These are phyloP conservation scores for Globia sparganii DNA, from an alignment of 2,888 invertebrate genomes.

Conservation along the genomic window DNA sequence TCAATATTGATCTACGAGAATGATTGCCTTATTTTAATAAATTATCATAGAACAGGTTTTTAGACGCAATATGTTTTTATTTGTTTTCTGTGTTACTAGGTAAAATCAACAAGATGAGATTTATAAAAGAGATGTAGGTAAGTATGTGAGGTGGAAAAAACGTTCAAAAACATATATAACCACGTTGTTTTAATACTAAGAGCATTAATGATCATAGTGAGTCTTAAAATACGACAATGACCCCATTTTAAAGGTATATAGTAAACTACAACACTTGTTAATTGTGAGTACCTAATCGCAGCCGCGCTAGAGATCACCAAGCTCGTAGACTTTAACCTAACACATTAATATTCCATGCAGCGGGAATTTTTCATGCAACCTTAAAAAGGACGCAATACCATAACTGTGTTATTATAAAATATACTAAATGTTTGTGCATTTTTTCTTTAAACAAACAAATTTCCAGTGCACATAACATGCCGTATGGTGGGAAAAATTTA, in stretches of 20 bases:
- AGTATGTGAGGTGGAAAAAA: not conserved
- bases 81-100: not conserved
- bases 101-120: not conserved
- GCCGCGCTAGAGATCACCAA: not conserved
- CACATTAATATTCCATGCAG: conserved; percentile 14
- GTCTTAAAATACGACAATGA: not conserved
- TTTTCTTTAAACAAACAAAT: too few species aligned
- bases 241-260: not conserved
- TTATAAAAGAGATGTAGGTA: not conserved
- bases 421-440: too few species aligned
- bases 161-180: not conserved
- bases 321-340: not conserved
- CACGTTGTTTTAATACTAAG: not conserved
- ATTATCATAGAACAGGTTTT: conserved; percentile 1
- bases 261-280: not conserved
- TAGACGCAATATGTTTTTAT: not conserved
- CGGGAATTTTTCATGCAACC: not conserved
- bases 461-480: not conserved
- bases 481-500: too few species aligned
- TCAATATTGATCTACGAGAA: not conserved
- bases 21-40: conserved; percentile 6
- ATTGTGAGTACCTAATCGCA: not conserved
- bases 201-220: not conserved
- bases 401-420: too few species aligned
- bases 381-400: not conserved